A percentile compares a stretch with the other conserved stretches of the same genome.
Conservation (phyloP, 2,888 invertebrate genomes). For the Unio pictorum region DNA sequence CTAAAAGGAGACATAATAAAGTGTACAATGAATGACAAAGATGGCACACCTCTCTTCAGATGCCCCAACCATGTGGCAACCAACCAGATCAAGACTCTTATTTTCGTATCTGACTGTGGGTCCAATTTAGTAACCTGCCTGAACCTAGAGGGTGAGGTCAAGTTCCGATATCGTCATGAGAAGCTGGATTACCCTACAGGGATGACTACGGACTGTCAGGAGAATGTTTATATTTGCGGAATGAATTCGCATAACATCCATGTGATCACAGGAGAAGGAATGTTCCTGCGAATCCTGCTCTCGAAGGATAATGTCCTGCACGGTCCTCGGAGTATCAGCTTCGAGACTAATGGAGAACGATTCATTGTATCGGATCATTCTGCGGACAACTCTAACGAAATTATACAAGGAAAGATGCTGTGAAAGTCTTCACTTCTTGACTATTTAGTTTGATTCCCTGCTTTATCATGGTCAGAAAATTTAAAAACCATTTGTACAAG, state of each 20-base stretch:
- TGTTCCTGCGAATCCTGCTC: conserved; percentile 20
- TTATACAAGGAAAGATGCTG: conserved; percentile 16
- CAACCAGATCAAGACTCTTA: conserved; percentile 9
- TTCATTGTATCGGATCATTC: conserved; percentile 24
- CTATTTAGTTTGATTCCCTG: too few relatives aligned
- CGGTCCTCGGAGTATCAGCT: conserved; percentile 25
- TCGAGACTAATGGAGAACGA: conserved; percentile 21
- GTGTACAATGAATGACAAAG: conserved; percentile 26
- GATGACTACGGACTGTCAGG: conserved; percentile 23
- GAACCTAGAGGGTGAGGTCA: conserved; percentile 14
- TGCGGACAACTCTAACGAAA: conserved; percentile 19
- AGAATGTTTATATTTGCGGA: conserved; percentile 31
- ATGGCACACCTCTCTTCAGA: conserved; percentile 15
- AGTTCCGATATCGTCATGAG: conserved; percentile 27
- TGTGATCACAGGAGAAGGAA: conserved; percentile 21
- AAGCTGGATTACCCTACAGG: conserved; percentile 22
- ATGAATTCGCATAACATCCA: conserved; percentile 34
- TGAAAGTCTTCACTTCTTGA: too few relatives aligned
- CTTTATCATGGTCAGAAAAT: too few relatives aligned
- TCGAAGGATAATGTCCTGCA: conserved; percentile 9
- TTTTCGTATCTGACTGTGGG: conserved; percentile 25
- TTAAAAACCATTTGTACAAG: too few relatives aligned
- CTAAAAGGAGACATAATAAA: conserved; percentile 16
- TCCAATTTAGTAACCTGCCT: conserved; percentile 16
- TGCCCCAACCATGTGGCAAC: conserved; percentile 31